Percentiles rank a stretch among this genome's conserved stretches.
Conservation (phyloP, 2,113 vertebrate genomes). For the Nymphicus hollandicus region DNA sequence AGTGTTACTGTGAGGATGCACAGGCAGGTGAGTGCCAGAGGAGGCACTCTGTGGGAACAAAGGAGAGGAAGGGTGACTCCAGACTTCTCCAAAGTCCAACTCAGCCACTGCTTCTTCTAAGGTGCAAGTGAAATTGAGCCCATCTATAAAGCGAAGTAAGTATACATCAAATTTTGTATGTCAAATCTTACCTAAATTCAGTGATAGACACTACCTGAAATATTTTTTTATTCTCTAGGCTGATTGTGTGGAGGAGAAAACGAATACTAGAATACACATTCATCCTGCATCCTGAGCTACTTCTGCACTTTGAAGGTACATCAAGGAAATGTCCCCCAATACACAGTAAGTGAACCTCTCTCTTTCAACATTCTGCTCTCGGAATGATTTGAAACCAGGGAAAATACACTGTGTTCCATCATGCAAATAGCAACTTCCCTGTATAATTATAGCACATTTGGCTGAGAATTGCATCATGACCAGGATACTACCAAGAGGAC, state of each 20-base stretch:
- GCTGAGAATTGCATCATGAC: conserved; percentile 39
- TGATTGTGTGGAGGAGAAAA: not conserved
- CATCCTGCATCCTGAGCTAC: not conserved
- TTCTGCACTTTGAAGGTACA: not conserved
- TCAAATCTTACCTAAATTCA: not conserved
- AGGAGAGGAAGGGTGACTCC: not conserved
- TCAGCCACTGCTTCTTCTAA: not conserved
- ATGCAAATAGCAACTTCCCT: conserved; percentile 31
- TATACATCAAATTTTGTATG: too few species aligned
- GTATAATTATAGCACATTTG: conserved; percentile 25
- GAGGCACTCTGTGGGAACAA: not conserved
- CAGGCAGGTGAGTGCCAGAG: not conserved
- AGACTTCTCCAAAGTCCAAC: not conserved
- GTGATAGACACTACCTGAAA: not conserved
- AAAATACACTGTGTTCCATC: conserved; percentile 45
- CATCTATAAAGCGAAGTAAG: not conserved
- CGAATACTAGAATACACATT: not conserved
- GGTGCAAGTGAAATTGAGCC: not conserved
- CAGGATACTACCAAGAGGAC: conserved; percentile 9
- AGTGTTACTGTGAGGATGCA: not conserved
- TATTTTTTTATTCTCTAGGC: not conserved
- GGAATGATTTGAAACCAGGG: not conserved
- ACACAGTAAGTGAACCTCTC: not conserved
- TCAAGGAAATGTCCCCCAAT: not conserved
- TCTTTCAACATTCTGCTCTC: not conserved